Base-by-base conservation (phyloP, 1,140 invertebrate species). In the Xylocopa sonorina region DNA sequence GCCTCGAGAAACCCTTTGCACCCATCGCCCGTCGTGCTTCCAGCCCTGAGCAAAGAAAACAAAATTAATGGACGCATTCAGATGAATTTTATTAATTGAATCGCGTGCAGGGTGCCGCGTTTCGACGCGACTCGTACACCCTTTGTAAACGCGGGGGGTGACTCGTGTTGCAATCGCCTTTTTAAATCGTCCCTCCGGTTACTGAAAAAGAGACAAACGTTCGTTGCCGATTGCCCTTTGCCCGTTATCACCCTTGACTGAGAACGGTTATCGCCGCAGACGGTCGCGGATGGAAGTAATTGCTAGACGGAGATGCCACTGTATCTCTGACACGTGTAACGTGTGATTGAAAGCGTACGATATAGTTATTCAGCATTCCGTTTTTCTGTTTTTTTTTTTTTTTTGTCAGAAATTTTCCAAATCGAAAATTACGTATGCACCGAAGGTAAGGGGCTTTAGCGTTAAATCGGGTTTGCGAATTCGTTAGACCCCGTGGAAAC, bases 21-120 rank as follows among this genome's bases (percentile, higher is more conserved):
- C 83, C 73, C 81, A 78, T 80, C 78, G 64, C n/a, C 18, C 9
- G 1, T 29, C 24, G 24, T 55, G 82, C 68, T 77, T 27, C 46
- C 18, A 14, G 29, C 32, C 41, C 55, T 46, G 67, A 71, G 55
- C 55, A 38, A 41, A 57, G 57, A 88, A 88, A 89, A 89, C n/a
- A 88, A 88, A 90, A 92, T 92, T 90, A 90, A 91, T 90, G 87
- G 88, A 89, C 84, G 89, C 88, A 89, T 91, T 90, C 86, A 85
- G 88, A 89, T 90, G 88, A 91, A 89, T 90, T 91, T 91, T 92
- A 91, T 92, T 92, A 93, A 92, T 90, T 92, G 89, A 91, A 92
- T 88, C 86, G 86, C 85, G 69, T 81, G 75, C 78, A 62, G 81
- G 83, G 77, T 46, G 83, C 81, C 83, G 78, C 71, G 69, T 60